Conservation (phyloP, 2,888 invertebrate genomes). For the Catocala fraxini region DNA sequence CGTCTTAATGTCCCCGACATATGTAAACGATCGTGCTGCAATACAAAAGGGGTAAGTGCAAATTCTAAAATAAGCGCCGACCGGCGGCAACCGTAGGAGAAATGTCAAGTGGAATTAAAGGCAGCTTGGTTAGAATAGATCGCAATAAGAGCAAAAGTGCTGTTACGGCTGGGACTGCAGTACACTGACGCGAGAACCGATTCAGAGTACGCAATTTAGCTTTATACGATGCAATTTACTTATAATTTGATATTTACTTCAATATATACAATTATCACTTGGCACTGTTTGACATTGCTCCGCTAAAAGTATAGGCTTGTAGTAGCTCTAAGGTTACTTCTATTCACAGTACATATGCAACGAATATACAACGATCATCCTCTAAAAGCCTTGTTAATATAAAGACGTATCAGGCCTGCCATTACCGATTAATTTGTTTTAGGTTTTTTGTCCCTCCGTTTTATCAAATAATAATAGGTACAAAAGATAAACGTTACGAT, state of each 20-base stretch:
- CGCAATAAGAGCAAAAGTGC: constrained; percentile 56
- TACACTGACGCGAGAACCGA: not conserved
- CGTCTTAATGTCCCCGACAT: constrained; percentile 7
- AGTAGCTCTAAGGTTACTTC: too few relatives aligned
- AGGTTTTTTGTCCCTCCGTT: too few relatives aligned
- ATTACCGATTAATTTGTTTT: too few relatives aligned
- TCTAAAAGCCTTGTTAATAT: too few relatives aligned
- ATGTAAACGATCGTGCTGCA: constrained; percentile 23
- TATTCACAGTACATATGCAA: too few relatives aligned
- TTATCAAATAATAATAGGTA: too few relatives aligned
- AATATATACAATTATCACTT: too few relatives aligned
- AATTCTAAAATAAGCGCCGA: constrained; percentile 42
- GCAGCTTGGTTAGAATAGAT: constrained; percentile 43
- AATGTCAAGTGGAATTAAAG: constrained; percentile 51
- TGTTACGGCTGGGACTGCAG: not conserved
- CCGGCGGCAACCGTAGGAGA: constrained; percentile 25
- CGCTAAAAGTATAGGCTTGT: too few relatives aligned
- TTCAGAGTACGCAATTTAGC: not conserved
- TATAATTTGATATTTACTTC: constrained; percentile 3
- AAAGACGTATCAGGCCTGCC: too few relatives aligned
- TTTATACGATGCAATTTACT: not conserved
- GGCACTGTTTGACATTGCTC: too few relatives aligned
- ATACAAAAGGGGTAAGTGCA: constrained; percentile 34
- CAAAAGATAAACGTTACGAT: too few relatives aligned
- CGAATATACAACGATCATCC: too few relatives aligned